Base-by-base conservation (phyloP, 2,888 invertebrate genomes). In the Rotaria magnacalcarata region DNA sequence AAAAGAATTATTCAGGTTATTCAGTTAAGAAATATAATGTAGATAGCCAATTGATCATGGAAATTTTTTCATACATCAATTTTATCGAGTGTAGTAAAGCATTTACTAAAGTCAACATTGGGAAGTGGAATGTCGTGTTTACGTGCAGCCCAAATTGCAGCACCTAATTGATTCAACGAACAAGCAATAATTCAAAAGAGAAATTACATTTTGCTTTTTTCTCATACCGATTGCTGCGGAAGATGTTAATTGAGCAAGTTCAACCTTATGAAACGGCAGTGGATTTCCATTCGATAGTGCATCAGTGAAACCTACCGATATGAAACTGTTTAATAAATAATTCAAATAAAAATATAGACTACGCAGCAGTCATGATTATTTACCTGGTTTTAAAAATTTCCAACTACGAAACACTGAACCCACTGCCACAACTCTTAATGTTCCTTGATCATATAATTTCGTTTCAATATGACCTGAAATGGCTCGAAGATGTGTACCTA, bases 361-460 rank as follows among this genome's bases (percentile, higher is more conserved):
- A 34, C 34, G 2, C 34, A 34, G 34, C 34, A 34, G 21, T 24
- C 5, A 56, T 24, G 24, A 7, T 56, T 24, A 7, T 56, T 2
- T 67, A 80, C 80, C 80, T 80, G 21, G 43, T n/a, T 80, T 80
- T 19, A 80, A 80, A 47, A 80, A 47, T 80, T 80, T 80, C 80
- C 80, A 80, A 80, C 80, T 80, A 47, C 14, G 43, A n/a, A 80
- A 80, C 10, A 80, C 80, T 4, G 80, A 80, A 47, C 80, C 80
- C 19, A 47, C 47, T 11, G 47, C 80, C 1, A 80, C 47, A 21
- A 80, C 80, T 24, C 14, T 14, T n/a, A 80, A 43, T 80, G 7
- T 80, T 21, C 80, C 80, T 11, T 80, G 24, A 16, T 80, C 47
- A 47, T 80, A 80, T 3, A 80, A 47, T 47, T 47, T 11, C 2